Evolutionary conservation across 2,888 invertebrate genomes (phyloP).

Genomic region (Stenotaenia linearis): DNA sequence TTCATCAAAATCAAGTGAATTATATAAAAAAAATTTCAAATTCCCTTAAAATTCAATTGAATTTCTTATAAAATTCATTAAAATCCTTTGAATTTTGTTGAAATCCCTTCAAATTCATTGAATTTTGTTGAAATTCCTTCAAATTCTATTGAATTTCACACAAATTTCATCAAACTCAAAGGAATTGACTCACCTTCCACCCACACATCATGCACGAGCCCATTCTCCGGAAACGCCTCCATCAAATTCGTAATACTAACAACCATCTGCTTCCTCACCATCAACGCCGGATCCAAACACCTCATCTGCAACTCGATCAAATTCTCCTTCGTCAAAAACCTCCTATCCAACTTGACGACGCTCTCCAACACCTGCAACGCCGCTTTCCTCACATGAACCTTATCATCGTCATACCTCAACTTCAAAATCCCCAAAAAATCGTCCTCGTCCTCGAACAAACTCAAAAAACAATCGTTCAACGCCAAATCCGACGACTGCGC

Average conservation of each 20-base stretch:
- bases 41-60: neutral
- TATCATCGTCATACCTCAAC: constrained; percentile 51
- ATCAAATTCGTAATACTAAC: constrained; percentile 53
- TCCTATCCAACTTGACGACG: constrained; percentile 44
- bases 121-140: neutral
- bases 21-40: no score
- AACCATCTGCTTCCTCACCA: constrained; percentile 53
- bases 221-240: constrained; percentile 47
- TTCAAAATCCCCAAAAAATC: constrained; percentile 43
- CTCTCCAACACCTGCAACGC: constrained; percentile 50
- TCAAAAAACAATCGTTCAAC: neutral
- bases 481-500: constrained; percentile 39
- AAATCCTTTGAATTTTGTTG: no score
- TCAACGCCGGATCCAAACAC: constrained; percentile 53
- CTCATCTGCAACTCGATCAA: constrained; percentile 43
- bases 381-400: constrained; percentile 54
- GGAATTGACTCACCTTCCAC: constrained; percentile 41
- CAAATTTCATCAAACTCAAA: neutral
- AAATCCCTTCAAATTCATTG: no score
- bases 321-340: constrained; percentile 38
- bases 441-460: neutral
- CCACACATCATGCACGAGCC: constrained; percentile 49
- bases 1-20: no score
- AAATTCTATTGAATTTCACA: neutral
- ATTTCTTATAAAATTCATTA: neutral